Evolutionary conservation across 2,113 vertebrate species (phyloP).

Genomic region (Lanius ludovicianus): DNA sequence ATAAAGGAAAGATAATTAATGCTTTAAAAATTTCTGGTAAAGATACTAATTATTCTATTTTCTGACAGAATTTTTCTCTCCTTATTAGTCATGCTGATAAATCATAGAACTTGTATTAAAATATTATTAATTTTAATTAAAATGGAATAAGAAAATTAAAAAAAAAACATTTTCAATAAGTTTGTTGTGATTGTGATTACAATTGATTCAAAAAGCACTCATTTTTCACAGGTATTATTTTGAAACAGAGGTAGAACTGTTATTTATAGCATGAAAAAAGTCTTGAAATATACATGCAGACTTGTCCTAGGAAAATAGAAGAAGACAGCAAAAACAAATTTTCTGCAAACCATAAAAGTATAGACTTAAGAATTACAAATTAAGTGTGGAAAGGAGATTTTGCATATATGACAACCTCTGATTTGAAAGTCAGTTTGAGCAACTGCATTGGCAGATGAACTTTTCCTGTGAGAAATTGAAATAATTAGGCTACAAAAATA

Average conservation of each 20-base stretch:
- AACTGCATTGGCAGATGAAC: constrained; percentile 11
- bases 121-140: neutral
- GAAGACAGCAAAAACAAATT: neutral
- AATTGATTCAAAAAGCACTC: neutral
- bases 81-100: neutral
- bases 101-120: neutral
- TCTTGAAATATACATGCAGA: neutral
- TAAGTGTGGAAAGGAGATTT: neutral
- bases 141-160: neutral
- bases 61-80: neutral
- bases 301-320: neutral
- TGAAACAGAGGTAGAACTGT: neutral
- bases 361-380: neutral
- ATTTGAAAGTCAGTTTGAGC: constrained; percentile 15
- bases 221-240: neutral
- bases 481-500: constrained; percentile 43
- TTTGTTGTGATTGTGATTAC: neutral
- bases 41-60: neutral
- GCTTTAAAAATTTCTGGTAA: neutral
- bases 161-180: neutral
- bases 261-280: neutral
- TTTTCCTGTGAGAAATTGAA: constrained; percentile 13
- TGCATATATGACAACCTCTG: neutral
- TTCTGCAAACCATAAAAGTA: neutral
- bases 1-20: neutral